Evolutionary conservation across 2,888 invertebrate species (phyloP), one percentile per base, ranked within the genome.

Genomic region (Metopia argyrocephala): DNA sequence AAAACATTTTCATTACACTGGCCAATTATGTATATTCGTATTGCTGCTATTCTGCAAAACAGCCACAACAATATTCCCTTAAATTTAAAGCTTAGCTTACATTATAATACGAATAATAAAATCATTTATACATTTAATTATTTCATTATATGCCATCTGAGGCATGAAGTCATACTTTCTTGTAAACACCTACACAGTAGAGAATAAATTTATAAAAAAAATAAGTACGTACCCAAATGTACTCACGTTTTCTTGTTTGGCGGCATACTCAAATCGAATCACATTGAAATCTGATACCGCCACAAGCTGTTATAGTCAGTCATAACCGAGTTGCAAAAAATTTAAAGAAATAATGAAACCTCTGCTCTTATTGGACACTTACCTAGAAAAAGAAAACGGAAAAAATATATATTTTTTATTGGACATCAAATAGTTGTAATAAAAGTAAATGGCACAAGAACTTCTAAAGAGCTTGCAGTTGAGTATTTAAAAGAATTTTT

Each of bases 91-190:
- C n/a, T n/a, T n/a, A n/a, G n/a, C n/a, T n/a, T n/a, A n/a, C n/a
- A n/a, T n/a, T n/a, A n/a, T n/a, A n/a, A n/a, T n/a, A n/a, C n/a
- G n/a, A n/a, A n/a, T n/a, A n/a, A n/a, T n/a, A n/a, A n/a, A n/a
- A n/a, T n/a, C n/a, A n/a, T n/a, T n/a, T n/a, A n/a, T n/a, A n/a
- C n/a, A n/a, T n/a, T 38, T 38, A 12, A 15, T 38, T 38, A 38
- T 38, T 38, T 12, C 9, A 38, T 4, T 9, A 5, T 21, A n/a
- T 45, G n/a, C n/a, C 21, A 6, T 48, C 6, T 68, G 21, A 52
- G 46, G 27, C 61, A 76, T 78, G 50, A 65, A 81, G 54, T 81
- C 73, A 76, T 81, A 38, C 38, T 66, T 66, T 70, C 31, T 2
- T 25, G 21, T 9, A 56, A 71, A 61, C 79, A 66, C 79, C 75